Conservation (phyloP, 2,888 invertebrate species). For the Tinea trinotella region DNA sequence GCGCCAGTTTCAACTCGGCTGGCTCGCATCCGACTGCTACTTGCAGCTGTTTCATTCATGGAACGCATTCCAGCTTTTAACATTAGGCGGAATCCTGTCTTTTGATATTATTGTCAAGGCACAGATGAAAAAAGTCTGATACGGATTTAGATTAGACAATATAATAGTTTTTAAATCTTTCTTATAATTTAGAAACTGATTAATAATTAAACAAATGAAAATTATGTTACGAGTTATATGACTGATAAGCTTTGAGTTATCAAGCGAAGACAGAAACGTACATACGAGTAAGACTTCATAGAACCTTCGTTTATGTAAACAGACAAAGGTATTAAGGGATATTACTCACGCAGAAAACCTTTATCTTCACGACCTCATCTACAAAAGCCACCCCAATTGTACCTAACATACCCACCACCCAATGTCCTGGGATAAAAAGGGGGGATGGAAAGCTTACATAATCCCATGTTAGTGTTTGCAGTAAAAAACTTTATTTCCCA, state of each 20-base stretch:
- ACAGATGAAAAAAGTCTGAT: no score
- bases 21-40: no score
- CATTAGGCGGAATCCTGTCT: no score
- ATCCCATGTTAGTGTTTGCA: conserved; percentile 14
- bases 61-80: no score
- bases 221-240: background rate
- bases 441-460: conserved; percentile 11
- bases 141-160: no score
- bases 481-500: conserved; percentile 38
- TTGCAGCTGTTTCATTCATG: no score
- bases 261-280: background rate
- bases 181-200: no score
- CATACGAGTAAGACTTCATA: background rate
- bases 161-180: no score
- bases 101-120: no score
- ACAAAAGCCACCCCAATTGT: background rate
- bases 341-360: background rate
- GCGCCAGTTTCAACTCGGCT: no score
- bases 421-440: conserved; percentile 2
- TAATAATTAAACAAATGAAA: background rate
- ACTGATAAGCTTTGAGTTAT: conserved; percentile 5
- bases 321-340: background rate
- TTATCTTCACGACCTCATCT: conserved; percentile 7
- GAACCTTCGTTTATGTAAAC: background rate
- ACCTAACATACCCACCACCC: conserved; percentile 28